Base-by-base conservation (phyloP, 2,888 invertebrate species). In the Chaitophorus viminalis region DNA sequence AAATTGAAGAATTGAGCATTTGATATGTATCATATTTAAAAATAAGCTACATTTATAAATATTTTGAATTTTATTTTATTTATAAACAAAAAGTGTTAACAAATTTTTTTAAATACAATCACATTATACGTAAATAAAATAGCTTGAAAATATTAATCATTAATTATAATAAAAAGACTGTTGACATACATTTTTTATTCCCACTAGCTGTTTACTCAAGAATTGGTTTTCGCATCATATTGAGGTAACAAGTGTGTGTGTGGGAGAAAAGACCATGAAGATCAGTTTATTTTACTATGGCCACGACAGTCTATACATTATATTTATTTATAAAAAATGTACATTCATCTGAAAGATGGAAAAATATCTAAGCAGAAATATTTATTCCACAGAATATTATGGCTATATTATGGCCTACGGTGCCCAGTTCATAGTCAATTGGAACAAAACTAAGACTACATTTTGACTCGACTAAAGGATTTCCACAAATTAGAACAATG, bases 271-370 rank as follows among this genome's bases (percentile, higher is more conserved):
- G 65, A 84, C 65, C 84, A 84, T 46, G 65, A 84, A 76, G 25
- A 84, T 84, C 18, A 83, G 75, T 84, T 76, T 65, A 60, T 36
- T 36, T 54, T 82, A 82, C 74, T n/a, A 82, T 21, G 9, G 60
- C 60, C 29, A 60, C 60, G 60, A 8, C 60, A 60, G 60, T 60
- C 11, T 46, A 46, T 46, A 46, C n/a, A 54, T 74, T 9, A 54
- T 52, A 70, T 52, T 82, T 72, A 60, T 60, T 31, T 77, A 39
- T 60, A 54, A 18, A 82, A 18, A 74, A 33, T 36, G 29, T 36
- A 82, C 33, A 82, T 25, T 60, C 60, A 60, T 25, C 25, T 82
- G 33, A n/a, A 72, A 52, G 46, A 77, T 70, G 31, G 31, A 70
- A 82, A 31, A 11, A 68, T 82, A 46, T 46, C 14, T 60, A 25